phyloP scores from a whole-genome alignment of 2,797 vertebrate genomes.

The Lithobates pipiens region DNA sequence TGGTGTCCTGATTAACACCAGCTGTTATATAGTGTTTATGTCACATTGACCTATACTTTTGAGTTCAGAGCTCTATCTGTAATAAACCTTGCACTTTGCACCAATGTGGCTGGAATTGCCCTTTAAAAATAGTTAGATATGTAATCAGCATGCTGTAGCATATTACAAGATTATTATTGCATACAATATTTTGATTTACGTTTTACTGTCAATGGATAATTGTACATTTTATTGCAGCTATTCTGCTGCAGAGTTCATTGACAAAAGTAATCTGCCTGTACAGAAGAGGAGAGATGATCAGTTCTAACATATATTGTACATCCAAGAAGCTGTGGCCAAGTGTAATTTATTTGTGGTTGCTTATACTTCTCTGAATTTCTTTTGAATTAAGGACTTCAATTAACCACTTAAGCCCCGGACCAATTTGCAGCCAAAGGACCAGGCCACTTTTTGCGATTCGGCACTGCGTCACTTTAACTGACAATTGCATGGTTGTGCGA shows the following conservation, averaged over 20 bases:
- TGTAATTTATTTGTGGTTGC: not conserved
- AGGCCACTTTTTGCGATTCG: too few species aligned
- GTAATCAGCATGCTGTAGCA: conserved; percentile 16
- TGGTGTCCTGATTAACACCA: not conserved
- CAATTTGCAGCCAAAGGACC: too few species aligned
- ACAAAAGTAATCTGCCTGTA: not conserved
- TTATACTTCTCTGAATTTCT: not conserved
- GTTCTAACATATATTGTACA: not conserved
- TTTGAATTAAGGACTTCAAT: not conserved
- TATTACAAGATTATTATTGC: conserved; percentile 29
- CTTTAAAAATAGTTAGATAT: conserved; percentile 33
- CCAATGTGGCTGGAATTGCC: conserved; percentile 7
- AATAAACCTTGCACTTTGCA: conserved; percentile 3
- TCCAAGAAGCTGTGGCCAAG: not conserved
- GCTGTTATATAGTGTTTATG: conserved; percentile 4
- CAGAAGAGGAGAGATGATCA: not conserved
- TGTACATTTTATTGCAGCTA: conserved; percentile 14
- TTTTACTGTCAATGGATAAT: not conserved
- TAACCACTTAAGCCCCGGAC: too few species aligned
- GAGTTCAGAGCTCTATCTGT: conserved; percentile 6
- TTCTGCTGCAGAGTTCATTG: conserved; percentile 8
- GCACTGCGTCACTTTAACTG: too few species aligned
- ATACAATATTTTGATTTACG: conserved; percentile 25
- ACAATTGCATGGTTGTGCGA: too few species aligned
- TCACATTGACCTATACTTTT: not conserved